A percentile compares a stretch with the other conserved stretches of the same genome.
Evolutionary conservation across 2,888 invertebrate species (phyloP).

Genomic region (Tipula unca): DNA sequence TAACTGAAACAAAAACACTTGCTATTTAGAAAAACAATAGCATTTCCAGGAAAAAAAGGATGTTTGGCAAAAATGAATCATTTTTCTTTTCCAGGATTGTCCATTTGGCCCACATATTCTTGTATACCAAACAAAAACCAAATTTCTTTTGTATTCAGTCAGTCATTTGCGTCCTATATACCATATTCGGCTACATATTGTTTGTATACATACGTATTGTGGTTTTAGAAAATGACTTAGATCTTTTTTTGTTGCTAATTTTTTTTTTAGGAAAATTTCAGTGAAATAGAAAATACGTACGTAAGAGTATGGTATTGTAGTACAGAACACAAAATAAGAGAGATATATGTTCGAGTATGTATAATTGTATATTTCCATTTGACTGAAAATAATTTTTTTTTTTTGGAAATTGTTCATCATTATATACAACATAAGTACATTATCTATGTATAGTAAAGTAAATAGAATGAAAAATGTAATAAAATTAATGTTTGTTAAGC

Average conservation of each 20-base stretch:
- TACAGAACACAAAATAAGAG: background rate
- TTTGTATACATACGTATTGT: background rate
- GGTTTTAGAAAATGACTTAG: background rate
- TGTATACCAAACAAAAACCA: background rate
- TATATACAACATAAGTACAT: background rate
- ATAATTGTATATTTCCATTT: background rate
- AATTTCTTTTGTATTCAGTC: background rate
- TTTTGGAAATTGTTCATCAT: background rate
- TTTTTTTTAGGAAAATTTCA: background rate
- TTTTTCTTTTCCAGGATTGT: background rate
- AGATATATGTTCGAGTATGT: no score
- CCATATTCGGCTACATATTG: background rate
- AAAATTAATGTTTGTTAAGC: slow-evolving; percentile 14
- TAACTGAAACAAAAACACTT: background rate
- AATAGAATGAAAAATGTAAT: slow-evolving; percentile 2
- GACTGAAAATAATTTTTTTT: background rate
- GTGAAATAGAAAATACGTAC: background rate
- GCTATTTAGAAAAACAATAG: background rate
- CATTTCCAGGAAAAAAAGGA: background rate
- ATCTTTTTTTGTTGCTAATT: background rate
- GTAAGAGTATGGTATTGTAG: background rate
- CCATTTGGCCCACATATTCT: background rate
- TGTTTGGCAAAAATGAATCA: background rate
- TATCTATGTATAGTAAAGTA: background rate
- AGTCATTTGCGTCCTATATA: background rate